Percentiles rank a stretch among this genome's conserved stretches.
Evolutionary conservation across 2,888 invertebrate species (phyloP).

Genomic region (Stenurella melanura): DNA sequence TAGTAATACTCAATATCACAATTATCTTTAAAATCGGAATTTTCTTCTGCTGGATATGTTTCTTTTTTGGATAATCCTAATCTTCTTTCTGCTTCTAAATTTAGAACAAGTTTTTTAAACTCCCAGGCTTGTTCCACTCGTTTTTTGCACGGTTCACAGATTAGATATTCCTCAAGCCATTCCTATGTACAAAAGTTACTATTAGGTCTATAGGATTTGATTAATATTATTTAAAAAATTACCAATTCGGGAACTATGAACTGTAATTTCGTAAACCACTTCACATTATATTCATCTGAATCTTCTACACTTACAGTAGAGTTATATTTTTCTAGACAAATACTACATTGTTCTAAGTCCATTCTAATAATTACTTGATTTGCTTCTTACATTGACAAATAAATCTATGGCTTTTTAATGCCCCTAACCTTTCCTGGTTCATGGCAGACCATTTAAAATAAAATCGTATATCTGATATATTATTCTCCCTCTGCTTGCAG

Average conservation of each 20-base stretch:
- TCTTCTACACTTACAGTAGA: slow-evolving; percentile 26
- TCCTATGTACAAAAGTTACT: slow-evolving; percentile 49
- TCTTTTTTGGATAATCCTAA: neutral
- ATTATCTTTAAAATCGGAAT: neutral
- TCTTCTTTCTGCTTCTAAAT: slow-evolving; percentile 12
- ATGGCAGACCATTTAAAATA: too few relatives aligned
- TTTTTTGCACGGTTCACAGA: slow-evolving; percentile 54
- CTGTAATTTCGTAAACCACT: slow-evolving; percentile 49
- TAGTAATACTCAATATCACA: slow-evolving; percentile 39
- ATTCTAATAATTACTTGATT: neutral
- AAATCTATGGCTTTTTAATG: too few relatives aligned
- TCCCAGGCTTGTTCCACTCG: slow-evolving; percentile 51
- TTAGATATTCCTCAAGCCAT: slow-evolving; percentile 53
- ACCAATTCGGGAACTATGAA: slow-evolving; percentile 52
- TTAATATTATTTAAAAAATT: neutral
- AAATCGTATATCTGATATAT: too few relatives aligned
- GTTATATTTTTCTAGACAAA: slow-evolving; percentile 13
- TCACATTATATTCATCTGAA: slow-evolving; percentile 44
- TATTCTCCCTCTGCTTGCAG: too few relatives aligned
- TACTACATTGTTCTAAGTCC: slow-evolving; percentile 2
- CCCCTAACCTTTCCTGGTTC: too few relatives aligned
- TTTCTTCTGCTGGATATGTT: neutral
- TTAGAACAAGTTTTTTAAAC: slow-evolving; percentile 48
- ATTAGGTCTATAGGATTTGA: neutral
- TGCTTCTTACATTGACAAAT: too few relatives aligned